phyloP scores from a whole-genome alignment of 2,888 invertebrate genomes.

The Vanessa cardui region DNA sequence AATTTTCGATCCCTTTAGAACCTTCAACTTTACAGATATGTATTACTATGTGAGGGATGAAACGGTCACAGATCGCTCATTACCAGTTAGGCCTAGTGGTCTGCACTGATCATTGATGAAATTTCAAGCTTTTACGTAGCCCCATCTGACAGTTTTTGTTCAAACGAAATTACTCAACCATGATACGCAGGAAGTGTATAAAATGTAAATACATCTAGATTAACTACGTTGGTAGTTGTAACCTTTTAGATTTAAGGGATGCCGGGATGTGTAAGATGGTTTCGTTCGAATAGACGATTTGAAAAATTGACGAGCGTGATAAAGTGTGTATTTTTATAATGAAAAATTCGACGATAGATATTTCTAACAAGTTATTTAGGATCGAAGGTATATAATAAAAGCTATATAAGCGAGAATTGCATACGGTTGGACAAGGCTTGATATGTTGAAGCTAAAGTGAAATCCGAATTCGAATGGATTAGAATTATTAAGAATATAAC shows the following conservation, averaged over 20 bases:
- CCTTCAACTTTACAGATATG: constrained; percentile 12
- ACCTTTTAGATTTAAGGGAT: constrained; percentile 62
- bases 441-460: constrained; percentile 54
- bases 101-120: constrained; percentile 76
- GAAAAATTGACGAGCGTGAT: constrained; percentile 54
- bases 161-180: constrained; percentile 53
- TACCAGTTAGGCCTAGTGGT: constrained; percentile 44
- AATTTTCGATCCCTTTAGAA: constrained; percentile 24
- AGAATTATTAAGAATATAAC: constrained; percentile 63
- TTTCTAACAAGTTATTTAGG: constrained; percentile 75
- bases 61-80: constrained; percentile 25
- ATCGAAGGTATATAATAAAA: constrained; percentile 51
- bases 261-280: constrained; percentile 65
- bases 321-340: constrained; percentile 79
- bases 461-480: constrained; percentile 68
- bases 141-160: constrained; percentile 56
- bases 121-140: constrained; percentile 72
- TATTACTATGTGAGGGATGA: constrained; percentile 15
- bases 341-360: constrained; percentile 61
- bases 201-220: constrained; percentile 71
- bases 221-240: constrained; percentile 69
- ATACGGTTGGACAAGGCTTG: constrained; percentile 48
- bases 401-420: constrained; percentile 42
- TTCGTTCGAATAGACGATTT: constrained; percentile 50
- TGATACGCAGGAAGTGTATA: constrained; percentile 75